Percentiles rank a stretch among this genome's conserved stretches.
phyloP scores from a whole-genome alignment of 2,113 vertebrate genomes.

The Pseudopipra pipra region DNA sequence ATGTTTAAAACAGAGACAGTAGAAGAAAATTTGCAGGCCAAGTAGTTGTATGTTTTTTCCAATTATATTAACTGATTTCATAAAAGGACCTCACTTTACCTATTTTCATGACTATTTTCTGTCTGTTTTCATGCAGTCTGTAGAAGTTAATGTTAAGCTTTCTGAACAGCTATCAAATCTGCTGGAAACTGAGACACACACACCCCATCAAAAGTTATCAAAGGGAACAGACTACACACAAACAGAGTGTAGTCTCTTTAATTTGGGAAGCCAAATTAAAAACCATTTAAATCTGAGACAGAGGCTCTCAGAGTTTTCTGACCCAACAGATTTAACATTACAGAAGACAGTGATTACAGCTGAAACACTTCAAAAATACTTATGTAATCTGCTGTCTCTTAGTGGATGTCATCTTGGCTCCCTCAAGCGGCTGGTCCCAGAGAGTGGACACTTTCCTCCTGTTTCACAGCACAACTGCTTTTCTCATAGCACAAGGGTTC shows the following conservation, averaged over 20 bases:
- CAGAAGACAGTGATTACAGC: background rate
- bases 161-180: background rate
- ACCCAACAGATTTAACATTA: background rate
- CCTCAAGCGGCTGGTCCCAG: conserved; percentile 21
- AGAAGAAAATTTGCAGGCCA: background rate
- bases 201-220: background rate
- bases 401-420: background rate
- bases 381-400: background rate
- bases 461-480: accelerated
- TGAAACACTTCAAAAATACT: background rate
- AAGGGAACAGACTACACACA: background rate
- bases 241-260: background rate
- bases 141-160: background rate
- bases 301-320: background rate
- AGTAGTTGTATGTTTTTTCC: background rate
- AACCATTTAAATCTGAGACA: background rate
- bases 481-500: background rate
- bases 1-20: background rate
- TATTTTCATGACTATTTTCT: background rate
- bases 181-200: background rate
- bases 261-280: background rate
- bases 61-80: background rate
- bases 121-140: background rate
- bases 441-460: background rate
- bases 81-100: background rate